phyloP scores from a whole-genome alignment of 1,140 invertebrate genomes.

The Leptopilina clavipes region DNA sequence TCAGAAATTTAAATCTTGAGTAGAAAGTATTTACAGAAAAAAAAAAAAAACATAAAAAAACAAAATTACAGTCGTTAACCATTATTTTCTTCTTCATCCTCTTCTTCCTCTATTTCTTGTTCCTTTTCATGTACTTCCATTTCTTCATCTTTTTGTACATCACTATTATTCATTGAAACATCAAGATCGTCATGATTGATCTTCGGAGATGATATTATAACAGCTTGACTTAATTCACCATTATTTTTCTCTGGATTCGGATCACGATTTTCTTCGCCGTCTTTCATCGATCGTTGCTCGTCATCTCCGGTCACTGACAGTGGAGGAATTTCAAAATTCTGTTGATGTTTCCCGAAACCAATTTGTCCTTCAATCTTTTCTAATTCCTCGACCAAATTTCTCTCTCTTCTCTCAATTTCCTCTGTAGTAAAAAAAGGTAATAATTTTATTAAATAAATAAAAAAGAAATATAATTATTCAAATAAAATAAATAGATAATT shows the following conservation, averaged over 20 bases:
- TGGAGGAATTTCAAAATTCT: slow-evolving; percentile 58
- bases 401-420: slow-evolving; percentile 75
- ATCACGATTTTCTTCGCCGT: slow-evolving; percentile 71
- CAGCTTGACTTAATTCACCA: slow-evolving; percentile 43
- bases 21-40: slow-evolving; percentile 38
- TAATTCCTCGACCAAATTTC: slow-evolving; percentile 72
- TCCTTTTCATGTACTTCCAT: slow-evolving; percentile 49
- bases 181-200: slow-evolving; percentile 37
- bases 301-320: slow-evolving; percentile 39
- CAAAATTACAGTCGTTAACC: slow-evolving; percentile 66
- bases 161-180: slow-evolving; percentile 34
- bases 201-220: slow-evolving; percentile 38
- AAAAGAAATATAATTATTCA: no score
- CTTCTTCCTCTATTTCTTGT: slow-evolving; percentile 51
- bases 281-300: slow-evolving; percentile 54
- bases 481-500: no score
- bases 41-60: no score
- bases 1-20: neutral
- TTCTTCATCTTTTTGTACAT: slow-evolving; percentile 55
- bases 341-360: slow-evolving; percentile 62
- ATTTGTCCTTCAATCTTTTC: slow-evolving; percentile 68
- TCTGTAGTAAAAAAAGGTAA: slow-evolving; percentile 56
- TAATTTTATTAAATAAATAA: neutral
- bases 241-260: slow-evolving; percentile 70
- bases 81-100: slow-evolving; percentile 58